Conservation (phyloP, 2,797 vertebrate species). For the Anas bernieri region DNA sequence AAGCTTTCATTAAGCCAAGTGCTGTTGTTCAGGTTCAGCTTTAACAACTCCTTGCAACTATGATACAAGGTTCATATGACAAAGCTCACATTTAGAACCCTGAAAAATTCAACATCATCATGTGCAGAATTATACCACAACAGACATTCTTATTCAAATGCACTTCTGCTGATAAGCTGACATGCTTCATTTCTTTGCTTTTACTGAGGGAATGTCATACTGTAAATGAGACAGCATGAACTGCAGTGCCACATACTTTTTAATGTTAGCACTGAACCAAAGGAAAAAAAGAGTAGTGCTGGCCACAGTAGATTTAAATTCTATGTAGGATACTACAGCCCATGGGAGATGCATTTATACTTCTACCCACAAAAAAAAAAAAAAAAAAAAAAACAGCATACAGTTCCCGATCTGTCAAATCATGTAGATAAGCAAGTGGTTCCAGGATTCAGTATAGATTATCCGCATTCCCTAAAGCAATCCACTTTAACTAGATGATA, state of each 20-base stretch:
- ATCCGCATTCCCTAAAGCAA: background rate
- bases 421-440: background rate
- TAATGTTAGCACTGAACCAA: background rate
- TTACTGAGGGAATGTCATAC: background rate
- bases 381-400: background rate
- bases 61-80: background rate
- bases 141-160: background rate
- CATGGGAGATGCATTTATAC: background rate
- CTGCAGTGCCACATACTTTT: background rate
- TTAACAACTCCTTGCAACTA: constrained; percentile 49
- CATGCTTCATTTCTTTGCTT: background rate
- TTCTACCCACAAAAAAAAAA: background rate
- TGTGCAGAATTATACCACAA: background rate
- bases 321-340: background rate
- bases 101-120: background rate
- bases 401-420: fast-evolving
- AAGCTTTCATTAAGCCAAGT: constrained; percentile 20
- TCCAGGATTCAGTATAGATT: background rate
- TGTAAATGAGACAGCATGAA: background rate
- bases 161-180: background rate
- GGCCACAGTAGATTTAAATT: background rate
- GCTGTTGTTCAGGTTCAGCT: constrained; percentile 26
- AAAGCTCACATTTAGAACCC: constrained; percentile 23
- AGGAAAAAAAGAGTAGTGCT: background rate
- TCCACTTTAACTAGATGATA: background rate